Evolutionary conservation across 2,113 vertebrate genomes (phyloP).

Genomic region (Rattus norvegicus): GRCr8 NC_086020.1:16490001-16490500

Average conservation of each 20-base stretch:
- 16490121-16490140: neutral
- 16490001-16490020: neutral
- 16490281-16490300: neutral
- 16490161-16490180: neutral
- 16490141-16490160: neutral
- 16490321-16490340: too few relatives aligned
- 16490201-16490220: neutral
- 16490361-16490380: neutral
- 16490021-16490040: slow-evolving; percentile 43
- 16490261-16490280: neutral
- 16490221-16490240: neutral
- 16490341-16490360: neutral
- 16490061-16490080: neutral
- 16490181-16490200: neutral
- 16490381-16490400: neutral
- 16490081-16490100: neutral
- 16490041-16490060: neutral
- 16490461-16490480: slow-evolving; percentile 42
- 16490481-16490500: slow-evolving; percentile 20
- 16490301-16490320: too few relatives aligned
- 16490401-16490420: neutral
- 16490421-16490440: neutral
- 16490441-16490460: slow-evolving; percentile 35
- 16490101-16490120: neutral
- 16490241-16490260: neutral